Evolutionary conservation across 2,113 vertebrate genomes (phyloP).

Genomic region (Catharus fuscescens): DNA sequence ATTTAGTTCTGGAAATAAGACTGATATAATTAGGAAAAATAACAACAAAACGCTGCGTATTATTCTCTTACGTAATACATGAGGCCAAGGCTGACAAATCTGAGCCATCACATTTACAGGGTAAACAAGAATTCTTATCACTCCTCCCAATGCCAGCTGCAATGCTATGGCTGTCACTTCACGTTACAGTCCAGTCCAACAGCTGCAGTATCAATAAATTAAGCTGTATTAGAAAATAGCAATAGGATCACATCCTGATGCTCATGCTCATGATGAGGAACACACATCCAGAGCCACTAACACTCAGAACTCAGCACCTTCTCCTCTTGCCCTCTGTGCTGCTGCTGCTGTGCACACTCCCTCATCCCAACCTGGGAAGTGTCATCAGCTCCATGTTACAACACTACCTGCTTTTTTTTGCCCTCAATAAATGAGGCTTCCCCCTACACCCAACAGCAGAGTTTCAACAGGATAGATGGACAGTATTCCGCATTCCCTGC

Average conservation of each 20-base stretch:
- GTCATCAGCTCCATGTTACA: background rate
- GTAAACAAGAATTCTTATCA: slow-evolving; percentile 56
- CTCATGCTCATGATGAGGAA: background rate
- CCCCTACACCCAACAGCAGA: background rate
- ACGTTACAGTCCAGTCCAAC: background rate
- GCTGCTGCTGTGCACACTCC: background rate
- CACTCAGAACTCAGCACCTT: background rate
- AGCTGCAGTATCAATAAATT: slow-evolving; percentile 39
- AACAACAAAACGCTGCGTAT: background rate
- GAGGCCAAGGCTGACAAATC: background rate
- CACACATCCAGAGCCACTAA: background rate
- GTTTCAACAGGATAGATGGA: background rate
- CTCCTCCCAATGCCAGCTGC: slow-evolving; percentile 3
- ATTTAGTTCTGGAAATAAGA: background rate
- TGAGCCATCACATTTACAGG: slow-evolving; percentile 18
- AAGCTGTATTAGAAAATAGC: slow-evolving; percentile 2
- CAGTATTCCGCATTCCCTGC: background rate
- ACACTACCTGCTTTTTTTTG: background rate
- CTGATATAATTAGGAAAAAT: background rate
- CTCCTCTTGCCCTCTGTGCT: background rate
- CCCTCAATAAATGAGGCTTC: background rate
- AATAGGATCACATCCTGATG: background rate
- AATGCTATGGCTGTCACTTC: slow-evolving; percentile 53
- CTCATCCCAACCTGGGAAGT: background rate
- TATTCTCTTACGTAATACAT: background rate